Evolutionary conservation across 2,888 invertebrate species (phyloP), one percentile per base, ranked within the genome.

Genomic region (Watsonalla binaria): DNA sequence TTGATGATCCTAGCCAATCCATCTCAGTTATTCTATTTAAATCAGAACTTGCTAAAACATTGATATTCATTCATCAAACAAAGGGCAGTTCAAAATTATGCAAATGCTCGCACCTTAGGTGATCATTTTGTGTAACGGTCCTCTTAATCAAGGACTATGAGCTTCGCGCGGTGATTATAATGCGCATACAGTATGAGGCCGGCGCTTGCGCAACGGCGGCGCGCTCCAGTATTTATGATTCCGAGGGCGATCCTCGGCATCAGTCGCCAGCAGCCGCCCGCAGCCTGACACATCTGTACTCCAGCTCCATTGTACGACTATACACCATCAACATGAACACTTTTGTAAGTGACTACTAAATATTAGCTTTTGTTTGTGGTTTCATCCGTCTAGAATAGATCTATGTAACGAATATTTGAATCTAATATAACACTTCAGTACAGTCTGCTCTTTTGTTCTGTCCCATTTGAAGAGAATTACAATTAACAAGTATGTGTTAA

Each of bases 301-400:
- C 6, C 37, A 37, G 37, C 37, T 37, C 37, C 37, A 24, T 24
- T 24, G 37, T 7, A 6, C 37, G 8, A 8, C 8, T 53, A 52
- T 54, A 55, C 42, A 60, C 51, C 48, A 58, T 48, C 66, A 62
- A 57, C 57, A 68, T 73, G 73, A 71, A 68, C 62, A 8, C 62
- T 39, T 66, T 70, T 58, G 73, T 73, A 59, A 74, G 74, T 74
- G 53, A 11, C 24, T 9, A 9, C 14, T 46, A 46, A 6, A 5
- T 33, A 47, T 1, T 24, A 6, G 4, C 37, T 37, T 37, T 37
- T 7, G 37, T 37, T 5, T 37, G 24, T 24, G 24, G 24, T 24
- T 24, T 24, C 24, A 1, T 24, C 1, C 24, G 24, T 4, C 2
- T 24, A 4, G 24, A 24, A 24, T 2, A 24, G 24, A 24, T 24